Base-by-base conservation (phyloP, 2,888 invertebrate species). In the Acanthosepion lycidas region DNA sequence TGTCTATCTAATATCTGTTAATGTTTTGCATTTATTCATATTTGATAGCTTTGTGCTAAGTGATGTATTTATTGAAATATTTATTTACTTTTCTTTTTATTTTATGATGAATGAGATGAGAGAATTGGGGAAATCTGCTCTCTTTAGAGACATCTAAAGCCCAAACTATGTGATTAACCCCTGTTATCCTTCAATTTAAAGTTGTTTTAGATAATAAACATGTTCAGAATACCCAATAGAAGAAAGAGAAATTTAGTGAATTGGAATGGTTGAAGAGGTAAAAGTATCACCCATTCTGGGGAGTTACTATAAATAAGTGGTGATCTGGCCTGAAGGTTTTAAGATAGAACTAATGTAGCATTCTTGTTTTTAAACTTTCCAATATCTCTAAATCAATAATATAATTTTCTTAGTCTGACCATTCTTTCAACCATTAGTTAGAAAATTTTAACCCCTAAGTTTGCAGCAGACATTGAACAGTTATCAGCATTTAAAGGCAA, bases 21-120 rank as follows among this genome's bases (percentile, higher is more conserved):
- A 78, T 78, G 78, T 78, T 78, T 78, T 78, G 78, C 78, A 78
- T n/a, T 78, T 78, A 78, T 78, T 78, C 78, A 78, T n/a, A 78
- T n/a, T n/a, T 28, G n/a, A 78, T 78, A 78, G n/a, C n/a, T 78
- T n/a, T 78, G 78, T 59, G 59, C 23, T 59, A 59, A 59, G 59
- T 59, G 59, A 59, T 78, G 78, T 33, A 78, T 78, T 78, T 78
- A 78, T 78, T 78, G 78, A 78, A 78, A 78, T 78, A 78, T 78
- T 59, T 78, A n/a, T 78, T 78, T 33, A 15, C 18, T 33, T 15
- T 15, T 78, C 15, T 78, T n/a, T 28, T n/a, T 78, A n/a, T n/a
- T n/a, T 78, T n/a, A 78, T 78, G 78, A 78, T 78, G 78, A 78
- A 78, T 78, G 78, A 78, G 78, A 78, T 18, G n/a, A 78, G n/a